phyloP scores from a whole-genome alignment of 1,140 invertebrate genomes.

The Drosophila burlai region DNA sequence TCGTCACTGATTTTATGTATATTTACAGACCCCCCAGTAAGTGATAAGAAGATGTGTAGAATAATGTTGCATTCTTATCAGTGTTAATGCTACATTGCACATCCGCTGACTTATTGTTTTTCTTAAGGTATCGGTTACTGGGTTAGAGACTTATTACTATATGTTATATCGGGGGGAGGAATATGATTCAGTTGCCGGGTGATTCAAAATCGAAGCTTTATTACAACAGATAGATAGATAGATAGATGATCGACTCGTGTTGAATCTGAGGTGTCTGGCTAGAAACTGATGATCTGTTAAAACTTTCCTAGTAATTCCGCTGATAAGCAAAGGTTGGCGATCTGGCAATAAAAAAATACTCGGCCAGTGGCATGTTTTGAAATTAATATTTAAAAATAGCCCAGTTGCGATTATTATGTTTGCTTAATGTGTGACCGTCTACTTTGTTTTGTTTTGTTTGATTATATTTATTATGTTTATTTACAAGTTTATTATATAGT shows the following conservation, averaged over 20 bases:
- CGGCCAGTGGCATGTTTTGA: constrained; percentile 46
- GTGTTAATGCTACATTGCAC: constrained; percentile 4
- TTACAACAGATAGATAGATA: constrained; percentile 52
- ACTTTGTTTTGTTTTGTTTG: too few species aligned
- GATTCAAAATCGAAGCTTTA: constrained; percentile 37
- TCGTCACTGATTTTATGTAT: background rate
- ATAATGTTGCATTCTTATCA: constrained; percentile 15
- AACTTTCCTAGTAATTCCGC: constrained; percentile 41
- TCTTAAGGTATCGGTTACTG: background rate
- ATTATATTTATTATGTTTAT: too few species aligned
- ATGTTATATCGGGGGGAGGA: background rate
- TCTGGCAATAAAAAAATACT: constrained; percentile 31
- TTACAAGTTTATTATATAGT: too few species aligned
- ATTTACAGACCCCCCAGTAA: constrained; percentile 32
- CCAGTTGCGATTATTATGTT: constrained; percentile 12
- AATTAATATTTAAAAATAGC: constrained; percentile 54
- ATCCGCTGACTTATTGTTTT: background rate
- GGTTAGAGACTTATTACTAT: background rate
- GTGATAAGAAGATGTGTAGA: constrained; percentile 46
- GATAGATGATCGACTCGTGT: constrained; percentile 25
- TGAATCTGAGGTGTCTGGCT: constrained; percentile 22
- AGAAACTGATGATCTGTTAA: constrained; percentile 52
- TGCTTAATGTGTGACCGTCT: too few species aligned
- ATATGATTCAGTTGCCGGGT: constrained; percentile 50
- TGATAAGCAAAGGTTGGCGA: constrained; percentile 49